These are phyloP conservation scores for Nipponacmea schrenckii DNA, from an alignment of 2,888 invertebrate species.

Conservation along the genomic window DNA sequence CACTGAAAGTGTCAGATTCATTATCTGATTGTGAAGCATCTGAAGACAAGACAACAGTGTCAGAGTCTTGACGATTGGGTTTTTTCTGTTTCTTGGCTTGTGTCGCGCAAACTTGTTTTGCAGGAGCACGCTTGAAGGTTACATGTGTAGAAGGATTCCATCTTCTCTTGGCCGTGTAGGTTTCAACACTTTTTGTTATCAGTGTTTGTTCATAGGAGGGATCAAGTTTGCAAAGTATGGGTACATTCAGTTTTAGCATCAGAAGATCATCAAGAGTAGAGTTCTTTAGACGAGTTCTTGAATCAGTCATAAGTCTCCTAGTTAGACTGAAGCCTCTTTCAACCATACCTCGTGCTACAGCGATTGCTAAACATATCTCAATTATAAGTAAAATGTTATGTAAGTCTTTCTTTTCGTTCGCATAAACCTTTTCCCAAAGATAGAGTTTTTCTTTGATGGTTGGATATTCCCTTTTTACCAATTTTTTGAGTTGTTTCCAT, in stretches of 20 bases:
- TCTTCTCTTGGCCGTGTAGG: too few relatives aligned
- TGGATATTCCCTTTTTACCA: not conserved
- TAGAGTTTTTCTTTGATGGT: not conserved
- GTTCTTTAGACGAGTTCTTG: not conserved
- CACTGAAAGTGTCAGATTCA: too few relatives aligned
- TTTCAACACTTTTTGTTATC: not conserved
- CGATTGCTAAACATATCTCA: not conserved
- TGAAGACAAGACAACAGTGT: too few relatives aligned
- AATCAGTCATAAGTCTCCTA: not conserved
- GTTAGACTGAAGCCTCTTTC: not conserved
- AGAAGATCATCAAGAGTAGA: not conserved
- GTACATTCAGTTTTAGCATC: not conserved
- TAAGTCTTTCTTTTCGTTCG: not conserved
- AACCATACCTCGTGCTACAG: not conserved
- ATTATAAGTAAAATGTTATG: not conserved
- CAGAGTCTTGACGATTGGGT: too few relatives aligned
- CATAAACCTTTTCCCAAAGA: not conserved
- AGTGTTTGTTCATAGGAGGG: not conserved
- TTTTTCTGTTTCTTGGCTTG: too few relatives aligned
- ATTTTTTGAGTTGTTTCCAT: not conserved
- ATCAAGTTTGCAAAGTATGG: not conserved
- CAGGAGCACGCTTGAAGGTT: too few relatives aligned
- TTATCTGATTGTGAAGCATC: too few relatives aligned
- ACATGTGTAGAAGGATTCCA: too few relatives aligned
- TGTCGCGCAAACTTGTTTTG: too few relatives aligned